Base-by-base conservation (phyloP, 2,113 vertebrate genomes). In the Haemorhous mexicanus region DNA sequence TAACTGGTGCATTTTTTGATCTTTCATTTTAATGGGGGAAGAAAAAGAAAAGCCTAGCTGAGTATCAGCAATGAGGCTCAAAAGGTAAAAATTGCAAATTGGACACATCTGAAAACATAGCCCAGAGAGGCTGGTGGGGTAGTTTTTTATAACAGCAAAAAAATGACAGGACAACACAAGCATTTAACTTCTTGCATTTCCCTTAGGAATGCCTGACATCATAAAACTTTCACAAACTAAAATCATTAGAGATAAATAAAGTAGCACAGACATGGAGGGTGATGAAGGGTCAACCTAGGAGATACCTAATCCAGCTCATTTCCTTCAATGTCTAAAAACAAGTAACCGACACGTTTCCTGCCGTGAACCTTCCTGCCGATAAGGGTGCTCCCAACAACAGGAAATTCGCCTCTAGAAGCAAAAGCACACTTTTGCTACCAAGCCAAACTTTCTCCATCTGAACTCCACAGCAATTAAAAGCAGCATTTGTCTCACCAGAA, bases 261-360 rank as follows among this genome's bases (percentile, higher is more conserved):
- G 82, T 7, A 86, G 46, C 62, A 56, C 35, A 81, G 61, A 43
- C 28, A n/a, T 0, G 0, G 73, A 90, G 85, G 87, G 91, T 26
- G 89, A 86, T 37, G 91, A 87, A 92, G 95, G 90, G 85, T 91
- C 82, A 95, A 66, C 94, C 90, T 86, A 95, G 89, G 97, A 97
- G 97, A 92, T 55, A 96, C 94, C 96, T 75, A 95, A 97, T 97
- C 94, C 97, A 90, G 93, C 91, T 95, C 95, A 94, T 93, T 98
- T 98, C 97, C 98, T 98, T 96, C 93, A 41, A 93, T 77, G 89
- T 94, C 95, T 96, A 97, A 98, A 98, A 98, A 98, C 97, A 98
- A 98, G 97, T 82, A 97, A 96, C 97, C 52, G 97, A 98, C 97
- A 98, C 90, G 56, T 93, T 98, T 98, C 98, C 98, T 98, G 98